Percentiles rank a stretch among this genome's conserved stretches.
These are phyloP conservation scores for Lipotes vexillifer DNA, from an alignment of 2,113 vertebrate species.

Conservation along the genomic window DNA sequence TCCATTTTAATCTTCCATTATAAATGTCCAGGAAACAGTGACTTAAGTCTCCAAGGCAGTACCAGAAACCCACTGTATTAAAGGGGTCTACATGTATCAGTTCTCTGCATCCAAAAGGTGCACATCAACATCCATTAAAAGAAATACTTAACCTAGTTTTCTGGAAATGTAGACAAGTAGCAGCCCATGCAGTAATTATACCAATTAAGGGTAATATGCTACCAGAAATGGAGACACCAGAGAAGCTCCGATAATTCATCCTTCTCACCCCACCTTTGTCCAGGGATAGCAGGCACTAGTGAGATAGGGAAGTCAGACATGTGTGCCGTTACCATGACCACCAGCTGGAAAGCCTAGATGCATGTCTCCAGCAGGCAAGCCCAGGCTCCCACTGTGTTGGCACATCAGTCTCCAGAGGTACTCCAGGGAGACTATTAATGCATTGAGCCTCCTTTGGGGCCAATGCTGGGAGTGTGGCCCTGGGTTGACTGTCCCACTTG, in stretches of 20 bases:
- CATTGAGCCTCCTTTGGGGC: background rate
- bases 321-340: background rate
- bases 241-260: background rate
- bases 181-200: background rate
- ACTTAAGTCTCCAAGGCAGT: background rate
- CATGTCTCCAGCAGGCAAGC: background rate
- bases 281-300: conserved; percentile 17
- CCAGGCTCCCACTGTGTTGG: background rate
- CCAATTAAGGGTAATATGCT: background rate
- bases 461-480: background rate
- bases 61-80: background rate
- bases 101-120: background rate
- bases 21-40: background rate
- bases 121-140: background rate
- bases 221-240: background rate
- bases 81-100: background rate
- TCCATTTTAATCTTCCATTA: background rate
- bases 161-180: background rate
- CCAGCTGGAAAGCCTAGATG: conserved; percentile 7
- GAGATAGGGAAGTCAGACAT: background rate
- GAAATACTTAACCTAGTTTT: background rate
- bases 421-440: background rate
- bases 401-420: background rate
- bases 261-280: background rate
- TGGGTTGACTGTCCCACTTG: background rate